Evolutionary conservation across 2,113 vertebrate species (phyloP).

Genomic region (Microtus ochrogaster): DNA sequence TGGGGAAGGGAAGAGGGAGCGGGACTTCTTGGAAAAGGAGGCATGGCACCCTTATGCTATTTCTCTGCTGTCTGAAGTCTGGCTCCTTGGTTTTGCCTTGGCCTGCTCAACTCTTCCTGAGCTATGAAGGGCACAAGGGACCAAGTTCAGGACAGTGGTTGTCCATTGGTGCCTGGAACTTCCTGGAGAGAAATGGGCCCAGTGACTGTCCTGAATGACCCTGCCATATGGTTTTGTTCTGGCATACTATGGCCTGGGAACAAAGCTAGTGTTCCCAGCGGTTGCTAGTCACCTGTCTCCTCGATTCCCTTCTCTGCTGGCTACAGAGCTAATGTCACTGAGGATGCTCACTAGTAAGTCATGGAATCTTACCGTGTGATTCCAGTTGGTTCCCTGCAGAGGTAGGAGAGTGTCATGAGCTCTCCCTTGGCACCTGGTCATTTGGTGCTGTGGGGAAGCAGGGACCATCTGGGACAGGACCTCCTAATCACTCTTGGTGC

Average conservation of each 20-base stretch:
- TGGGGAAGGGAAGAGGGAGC: neutral
- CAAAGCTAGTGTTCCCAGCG: neutral
- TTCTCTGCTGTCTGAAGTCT: neutral
- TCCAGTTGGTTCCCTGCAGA: neutral
- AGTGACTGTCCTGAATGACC: neutral
- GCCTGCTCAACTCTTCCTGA: neutral
- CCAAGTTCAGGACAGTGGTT: rapidly evolving
- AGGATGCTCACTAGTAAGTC: rapidly evolving
- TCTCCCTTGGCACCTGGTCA: rapidly evolving
- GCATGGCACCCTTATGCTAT: rapidly evolving
- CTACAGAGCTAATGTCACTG: neutral
- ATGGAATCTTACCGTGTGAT: no score
- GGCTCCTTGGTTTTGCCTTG: rapidly evolving
- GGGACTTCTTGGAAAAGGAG: neutral
- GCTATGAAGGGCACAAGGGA: rapidly evolving
- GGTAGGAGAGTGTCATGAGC: neutral
- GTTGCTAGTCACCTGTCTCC: rapidly evolving
- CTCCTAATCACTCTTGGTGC: neutral
- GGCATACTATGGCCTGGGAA: rapidly evolving
- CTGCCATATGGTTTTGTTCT: neutral
- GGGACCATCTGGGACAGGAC: neutral
- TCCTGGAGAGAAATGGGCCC: rapidly evolving
- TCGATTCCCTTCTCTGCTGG: rapidly evolving
- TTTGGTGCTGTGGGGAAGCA: neutral
- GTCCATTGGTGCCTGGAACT: rapidly evolving